Conservation (phyloP, 2,888 invertebrate genomes). For the Koerneria pararmatus region DNA sequence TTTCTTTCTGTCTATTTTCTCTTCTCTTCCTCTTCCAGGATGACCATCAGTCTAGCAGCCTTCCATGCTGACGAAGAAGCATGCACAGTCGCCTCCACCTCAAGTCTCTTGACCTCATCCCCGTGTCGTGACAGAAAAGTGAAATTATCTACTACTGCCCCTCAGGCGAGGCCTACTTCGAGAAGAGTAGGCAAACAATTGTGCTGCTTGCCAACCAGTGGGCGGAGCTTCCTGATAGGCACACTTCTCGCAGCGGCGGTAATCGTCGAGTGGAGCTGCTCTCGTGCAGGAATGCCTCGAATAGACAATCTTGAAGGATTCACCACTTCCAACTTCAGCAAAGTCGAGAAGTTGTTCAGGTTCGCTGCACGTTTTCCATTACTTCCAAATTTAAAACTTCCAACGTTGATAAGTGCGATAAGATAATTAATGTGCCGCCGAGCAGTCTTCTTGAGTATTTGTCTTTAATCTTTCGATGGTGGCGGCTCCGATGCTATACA, state of each 20-base stretch:
- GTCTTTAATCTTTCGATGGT: neutral
- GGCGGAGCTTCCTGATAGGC: neutral
- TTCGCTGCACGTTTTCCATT: slow-evolving; percentile 21
- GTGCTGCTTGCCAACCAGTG: too few species aligned
- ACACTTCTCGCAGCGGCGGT: neutral
- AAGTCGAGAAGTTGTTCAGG: slow-evolving; percentile 55
- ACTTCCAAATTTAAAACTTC: neutral
- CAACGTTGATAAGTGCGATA: neutral
- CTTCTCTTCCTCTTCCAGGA: neutral
- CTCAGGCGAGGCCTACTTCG: too few species aligned
- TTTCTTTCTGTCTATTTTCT: neutral
- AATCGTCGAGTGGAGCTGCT: neutral
- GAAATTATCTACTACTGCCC: too few species aligned
- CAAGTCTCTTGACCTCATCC: too few species aligned
- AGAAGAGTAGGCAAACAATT: too few species aligned
- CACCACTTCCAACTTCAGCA: slow-evolving; percentile 63
- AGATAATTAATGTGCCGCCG: neutral
- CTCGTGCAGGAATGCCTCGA: slow-evolving; percentile 22
- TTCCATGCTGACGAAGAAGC: too few species aligned
- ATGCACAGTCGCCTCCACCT: too few species aligned
- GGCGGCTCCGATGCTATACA: too few species aligned
- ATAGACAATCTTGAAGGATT: slow-evolving; percentile 41
- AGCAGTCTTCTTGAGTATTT: neutral
- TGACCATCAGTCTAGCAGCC: too few species aligned
- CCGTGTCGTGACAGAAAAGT: too few species aligned